Base-by-base conservation (phyloP, 2,113 vertebrate species). In the Macroglossus sobrinus region DNA sequence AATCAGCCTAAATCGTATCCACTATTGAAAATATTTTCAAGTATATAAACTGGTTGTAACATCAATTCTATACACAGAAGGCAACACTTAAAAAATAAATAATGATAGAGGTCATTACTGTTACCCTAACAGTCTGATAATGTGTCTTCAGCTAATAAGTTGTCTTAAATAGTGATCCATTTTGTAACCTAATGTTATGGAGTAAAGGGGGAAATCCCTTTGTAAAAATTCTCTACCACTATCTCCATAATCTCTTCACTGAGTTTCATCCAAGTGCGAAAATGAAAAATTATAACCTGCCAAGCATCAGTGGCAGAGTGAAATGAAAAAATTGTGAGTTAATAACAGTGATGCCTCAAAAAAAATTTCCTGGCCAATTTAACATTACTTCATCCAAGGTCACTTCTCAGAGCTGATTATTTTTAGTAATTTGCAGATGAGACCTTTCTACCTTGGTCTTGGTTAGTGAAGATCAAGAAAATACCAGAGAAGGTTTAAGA, bases 271-370 rank as follows among this genome's bases (percentile, higher is more conserved):
- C 98, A 98, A 98, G 98, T 99, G 99, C 98, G 97, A 99, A 99
- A 99, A 99, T 98, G 98, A 98, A 99, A 99, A 99, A 99, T 99
- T 99, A 99, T 98, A 99, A 98, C 98, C 98, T 99, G 99, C 99
- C 98, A 99, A 98, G 98, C 99, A 98, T 99, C 98, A 98, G 97
- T 99, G 99, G 98, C 98, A 98, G 97, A 98, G 93, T 99, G 98
- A 99, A 99, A 99, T 99, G 98, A 98, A 99, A 99, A 99, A 99
- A 98, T 98, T 99, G 98, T 78, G 93, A 98, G 98, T 98, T 99
- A 99, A 99, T 99, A 99, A 98, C 98, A 98, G 97, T 98, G 98
- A 98, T 98, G 98, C 96, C 93, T 98, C 97, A 96, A 97, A 98
- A 98, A 98, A 99, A 98, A 98, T 92, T 98, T 98, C 96, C 96